Conservation (phyloP, 2,888 invertebrate species). For the Anodontia alba region DNA sequence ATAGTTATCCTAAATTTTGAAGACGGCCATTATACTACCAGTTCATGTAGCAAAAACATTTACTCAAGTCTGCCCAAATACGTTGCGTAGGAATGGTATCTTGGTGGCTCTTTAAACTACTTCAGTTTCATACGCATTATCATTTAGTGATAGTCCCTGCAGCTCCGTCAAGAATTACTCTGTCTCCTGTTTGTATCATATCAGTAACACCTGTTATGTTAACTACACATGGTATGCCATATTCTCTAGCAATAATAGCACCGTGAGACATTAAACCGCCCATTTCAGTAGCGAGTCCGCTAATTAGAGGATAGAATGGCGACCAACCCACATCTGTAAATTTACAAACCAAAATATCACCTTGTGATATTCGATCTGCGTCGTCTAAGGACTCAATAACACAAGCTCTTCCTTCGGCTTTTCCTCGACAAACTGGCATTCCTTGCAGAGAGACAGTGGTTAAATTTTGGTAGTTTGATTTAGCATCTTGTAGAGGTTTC, state of each 20-base stretch:
- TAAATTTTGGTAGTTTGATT: not conserved
- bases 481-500: not conserved
- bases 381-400: conserved; percentile 88
- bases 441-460: conserved; percentile 84
- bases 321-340: conserved; percentile 94
- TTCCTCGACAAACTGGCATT: conserved; percentile 90
- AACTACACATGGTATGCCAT: conserved; percentile 92
- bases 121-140: too few relatives aligned
- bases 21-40: too few relatives aligned
- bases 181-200: conserved; percentile 85
- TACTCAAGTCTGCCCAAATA: too few relatives aligned
- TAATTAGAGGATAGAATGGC: conserved; percentile 91
- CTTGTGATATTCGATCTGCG: conserved; percentile 85
- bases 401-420: conserved; percentile 89
- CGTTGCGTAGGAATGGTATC: too few relatives aligned
- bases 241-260: conserved; percentile 93
- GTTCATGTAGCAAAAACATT: too few relatives aligned
- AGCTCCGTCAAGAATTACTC: conserved; percentile 6
- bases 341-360: conserved; percentile 91
- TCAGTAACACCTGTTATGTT: conserved; percentile 89
- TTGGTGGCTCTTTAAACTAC: too few relatives aligned
- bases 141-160: conserved; percentile 1
- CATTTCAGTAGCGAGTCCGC: conserved; percentile 92
- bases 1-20: too few relatives aligned
- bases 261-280: conserved; percentile 93